Percentiles rank a stretch among this genome's conserved stretches.
Conservation (phyloP, 2,113 vertebrate species). For the Podilymbus podiceps region DNA sequence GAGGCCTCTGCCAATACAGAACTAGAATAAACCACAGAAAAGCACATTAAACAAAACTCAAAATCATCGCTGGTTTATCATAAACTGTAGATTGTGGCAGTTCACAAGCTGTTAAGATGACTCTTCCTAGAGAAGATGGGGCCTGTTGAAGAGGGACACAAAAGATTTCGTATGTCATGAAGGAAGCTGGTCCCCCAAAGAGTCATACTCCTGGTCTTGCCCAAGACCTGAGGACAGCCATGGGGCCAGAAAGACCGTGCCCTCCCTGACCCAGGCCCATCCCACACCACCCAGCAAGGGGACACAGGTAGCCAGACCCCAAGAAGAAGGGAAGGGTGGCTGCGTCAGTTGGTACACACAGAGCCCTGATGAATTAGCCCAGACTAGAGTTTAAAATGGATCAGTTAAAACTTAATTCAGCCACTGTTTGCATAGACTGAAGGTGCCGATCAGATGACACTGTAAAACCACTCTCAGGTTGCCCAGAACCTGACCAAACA, state of each 20-base stretch:
- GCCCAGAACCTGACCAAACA: background rate
- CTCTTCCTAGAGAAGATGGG: background rate
- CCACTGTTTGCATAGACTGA: background rate
- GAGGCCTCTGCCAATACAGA: background rate
- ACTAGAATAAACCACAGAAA: background rate
- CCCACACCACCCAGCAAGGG: background rate
- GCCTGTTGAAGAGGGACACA: background rate
- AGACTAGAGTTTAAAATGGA: background rate
- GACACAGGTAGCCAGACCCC: background rate
- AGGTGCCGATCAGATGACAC: background rate
- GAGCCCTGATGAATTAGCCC: background rate
- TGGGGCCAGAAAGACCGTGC: rapidly evolving
- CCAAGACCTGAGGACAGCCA: background rate
- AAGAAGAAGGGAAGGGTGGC: background rate
- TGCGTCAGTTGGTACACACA: background rate
- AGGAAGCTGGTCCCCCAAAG: background rate
- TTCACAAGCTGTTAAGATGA: background rate
- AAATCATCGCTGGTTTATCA: background rate
- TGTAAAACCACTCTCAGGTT: background rate
- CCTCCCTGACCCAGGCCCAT: background rate
- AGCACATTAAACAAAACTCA: background rate
- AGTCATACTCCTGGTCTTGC: background rate
- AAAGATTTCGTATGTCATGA: background rate
- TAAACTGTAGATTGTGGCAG: background rate
- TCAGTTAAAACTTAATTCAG: background rate